Evolutionary conservation across 1,140 invertebrate species (phyloP).

Genomic region (Chlorops oryzae): DNA sequence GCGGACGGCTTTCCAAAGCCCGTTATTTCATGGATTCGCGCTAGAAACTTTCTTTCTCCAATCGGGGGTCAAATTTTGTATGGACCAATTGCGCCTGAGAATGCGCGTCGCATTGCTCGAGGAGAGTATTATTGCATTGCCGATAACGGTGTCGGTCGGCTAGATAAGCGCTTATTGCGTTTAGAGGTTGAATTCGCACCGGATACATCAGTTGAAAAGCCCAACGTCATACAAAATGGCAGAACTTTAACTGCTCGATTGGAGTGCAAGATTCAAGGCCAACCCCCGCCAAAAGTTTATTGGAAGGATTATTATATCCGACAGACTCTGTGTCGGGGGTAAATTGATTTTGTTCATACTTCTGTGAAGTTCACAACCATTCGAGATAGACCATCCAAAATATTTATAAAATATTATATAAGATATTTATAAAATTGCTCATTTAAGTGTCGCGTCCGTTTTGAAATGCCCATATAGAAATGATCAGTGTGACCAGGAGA

Average conservation of each 20-base stretch:
- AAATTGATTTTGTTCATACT: no score
- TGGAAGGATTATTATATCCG: no score
- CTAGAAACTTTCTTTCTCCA: slow-evolving; percentile 75
- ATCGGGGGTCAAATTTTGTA: slow-evolving; percentile 68
- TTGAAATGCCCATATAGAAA: no score
- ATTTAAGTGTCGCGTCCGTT: no score
- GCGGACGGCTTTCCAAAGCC: slow-evolving; percentile 67
- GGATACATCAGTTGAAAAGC: slow-evolving; percentile 63
- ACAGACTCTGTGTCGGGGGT: no score
- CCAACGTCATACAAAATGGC: slow-evolving; percentile 66
- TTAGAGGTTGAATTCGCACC: slow-evolving; percentile 78
- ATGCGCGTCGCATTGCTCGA: slow-evolving; percentile 67
- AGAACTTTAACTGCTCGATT: slow-evolving; percentile 76
- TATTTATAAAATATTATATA: no score
- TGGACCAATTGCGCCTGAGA: slow-evolving; percentile 65
- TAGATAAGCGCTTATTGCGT: slow-evolving; percentile 65
- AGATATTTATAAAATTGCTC: no score
- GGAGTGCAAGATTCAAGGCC: slow-evolving; percentile 75
- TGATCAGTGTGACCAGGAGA: no score
- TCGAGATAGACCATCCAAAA: no score
- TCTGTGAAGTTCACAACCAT: no score
- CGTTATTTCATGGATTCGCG: slow-evolving; percentile 71
- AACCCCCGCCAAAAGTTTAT: slow-evolving; percentile 68
- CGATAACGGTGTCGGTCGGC: slow-evolving; percentile 74
- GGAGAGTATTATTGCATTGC: slow-evolving; percentile 84